A percentile compares a stretch with the other conserved stretches of the same genome.
These are phyloP conservation scores for Luperina testacea DNA, from an alignment of 2,888 invertebrate genomes.

Conservation along the genomic window DNA sequence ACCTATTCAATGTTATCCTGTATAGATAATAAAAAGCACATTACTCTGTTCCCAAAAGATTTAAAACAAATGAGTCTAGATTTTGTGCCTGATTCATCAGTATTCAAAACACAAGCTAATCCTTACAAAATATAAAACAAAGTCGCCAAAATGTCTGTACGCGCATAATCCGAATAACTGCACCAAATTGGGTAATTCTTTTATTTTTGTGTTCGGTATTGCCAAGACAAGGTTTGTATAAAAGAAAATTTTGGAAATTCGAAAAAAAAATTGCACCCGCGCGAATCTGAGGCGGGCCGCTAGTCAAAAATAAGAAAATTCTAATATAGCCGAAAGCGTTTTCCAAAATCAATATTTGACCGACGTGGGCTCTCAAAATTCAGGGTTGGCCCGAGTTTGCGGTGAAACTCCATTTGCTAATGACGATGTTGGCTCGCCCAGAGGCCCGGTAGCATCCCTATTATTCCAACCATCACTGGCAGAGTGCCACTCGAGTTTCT, in stretches of 20 bases:
- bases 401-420: slow-evolving; percentile 66
- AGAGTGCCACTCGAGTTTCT: slow-evolving; percentile 52
- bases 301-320: slow-evolving; percentile 36
- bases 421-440: slow-evolving; percentile 47
- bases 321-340: slow-evolving; percentile 58
- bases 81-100: background rate
- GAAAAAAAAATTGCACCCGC: no score
- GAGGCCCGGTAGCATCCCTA: slow-evolving; percentile 49
- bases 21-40: background rate
- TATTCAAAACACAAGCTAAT: slow-evolving; percentile 32
- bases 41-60: no score
- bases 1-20: no score
- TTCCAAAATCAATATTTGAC: slow-evolving; percentile 62
- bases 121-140: no score
- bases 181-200: no score
- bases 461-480: slow-evolving; percentile 45
- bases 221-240: no score
- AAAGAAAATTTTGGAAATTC: no score
- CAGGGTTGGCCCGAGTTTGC: slow-evolving; percentile 59
- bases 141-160: no score
- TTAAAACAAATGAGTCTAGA: background rate
- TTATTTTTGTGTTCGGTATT: no score
- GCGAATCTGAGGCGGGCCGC: no score
- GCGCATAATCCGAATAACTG: no score
- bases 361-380: slow-evolving; percentile 53